Conservation (phyloP, 1,140 invertebrate species). For the Plectus sambesii region DNA sequence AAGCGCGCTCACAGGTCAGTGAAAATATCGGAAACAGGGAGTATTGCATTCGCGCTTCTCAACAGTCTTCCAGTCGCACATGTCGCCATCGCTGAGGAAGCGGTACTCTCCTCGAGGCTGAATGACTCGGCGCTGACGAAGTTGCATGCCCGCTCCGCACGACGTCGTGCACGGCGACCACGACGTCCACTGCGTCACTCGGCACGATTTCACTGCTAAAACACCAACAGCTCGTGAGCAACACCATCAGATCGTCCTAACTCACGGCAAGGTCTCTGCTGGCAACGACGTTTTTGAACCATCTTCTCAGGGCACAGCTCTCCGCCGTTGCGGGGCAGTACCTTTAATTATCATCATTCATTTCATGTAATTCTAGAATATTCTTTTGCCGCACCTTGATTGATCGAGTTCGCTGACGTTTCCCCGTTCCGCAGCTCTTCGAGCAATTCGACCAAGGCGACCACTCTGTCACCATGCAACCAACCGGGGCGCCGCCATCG, state of each 20-base stretch:
- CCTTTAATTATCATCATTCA: slow-evolving; percentile 10
- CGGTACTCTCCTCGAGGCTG: too few species aligned
- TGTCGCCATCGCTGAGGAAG: too few species aligned
- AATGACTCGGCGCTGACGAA: slow-evolving; percentile 28
- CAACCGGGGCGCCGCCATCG: slow-evolving; percentile 37
- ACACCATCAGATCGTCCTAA: slow-evolving; percentile 4
- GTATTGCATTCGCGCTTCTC: slow-evolving; percentile 25
- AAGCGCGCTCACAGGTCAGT: neutral
- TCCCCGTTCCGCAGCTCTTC: slow-evolving; percentile 59
- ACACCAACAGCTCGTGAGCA: slow-evolving; percentile 13
- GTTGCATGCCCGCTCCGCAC: slow-evolving; percentile 32
- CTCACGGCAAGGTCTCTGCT: slow-evolving; percentile 46
- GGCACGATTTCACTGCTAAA: slow-evolving; percentile 31
- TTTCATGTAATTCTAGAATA: slow-evolving; percentile 17
- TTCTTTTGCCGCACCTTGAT: slow-evolving; percentile 50
- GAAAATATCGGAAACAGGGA: slow-evolving; percentile 29
- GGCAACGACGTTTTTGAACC: slow-evolving; percentile 47
- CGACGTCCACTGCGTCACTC: slow-evolving; percentile 34
- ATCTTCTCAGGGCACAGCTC: slow-evolving; percentile 54
- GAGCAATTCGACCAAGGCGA: slow-evolving; percentile 61
- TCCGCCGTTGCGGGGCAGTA: slow-evolving; percentile 58
- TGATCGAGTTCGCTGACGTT: slow-evolving; percentile 41
- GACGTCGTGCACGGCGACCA: slow-evolving; percentile 38
- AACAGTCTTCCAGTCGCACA: slow-evolving; percentile 27
- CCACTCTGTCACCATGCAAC: slow-evolving; percentile 62